phyloP scores from a whole-genome alignment of 2,113 vertebrate species.

The Scolopax mira region DNA sequence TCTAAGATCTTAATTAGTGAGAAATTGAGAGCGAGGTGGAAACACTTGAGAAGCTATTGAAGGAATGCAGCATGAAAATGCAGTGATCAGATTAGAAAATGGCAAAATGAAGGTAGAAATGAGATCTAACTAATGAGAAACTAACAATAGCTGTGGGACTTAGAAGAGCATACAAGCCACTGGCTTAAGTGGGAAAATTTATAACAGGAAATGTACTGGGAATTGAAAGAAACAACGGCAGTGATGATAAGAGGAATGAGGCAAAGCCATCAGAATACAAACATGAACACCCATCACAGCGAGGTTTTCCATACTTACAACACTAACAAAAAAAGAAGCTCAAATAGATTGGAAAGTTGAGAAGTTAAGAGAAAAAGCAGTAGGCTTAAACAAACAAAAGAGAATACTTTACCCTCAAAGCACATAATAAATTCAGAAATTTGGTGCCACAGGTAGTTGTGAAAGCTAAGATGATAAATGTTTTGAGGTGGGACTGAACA shows the following conservation, averaged over 20 bases:
- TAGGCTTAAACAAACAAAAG: constrained; percentile 17
- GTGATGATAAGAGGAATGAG: neutral
- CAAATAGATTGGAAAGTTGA: neutral
- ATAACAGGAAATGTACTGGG: neutral
- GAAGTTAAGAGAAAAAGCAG: neutral
- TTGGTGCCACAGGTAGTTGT: neutral
- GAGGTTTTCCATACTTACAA: neutral
- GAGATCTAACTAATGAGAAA: too few relatives aligned
- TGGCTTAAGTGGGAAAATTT: neutral
- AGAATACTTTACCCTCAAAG: constrained; percentile 2
- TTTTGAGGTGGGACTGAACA: constrained; percentile 4
- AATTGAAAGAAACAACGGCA: neutral
- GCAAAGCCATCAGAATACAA: neutral
- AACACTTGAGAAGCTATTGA: neutral
- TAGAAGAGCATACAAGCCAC: neutral
- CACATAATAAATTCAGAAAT: neutral
- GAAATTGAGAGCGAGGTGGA: neutral
- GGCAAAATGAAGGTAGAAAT: neutral
- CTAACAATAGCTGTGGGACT: neutral
- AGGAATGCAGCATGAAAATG: neutral
- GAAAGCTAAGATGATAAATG: constrained; percentile 5
- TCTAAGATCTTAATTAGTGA: neutral
- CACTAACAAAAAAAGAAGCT: neutral
- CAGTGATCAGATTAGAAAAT: neutral
- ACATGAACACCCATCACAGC: neutral